Base-by-base conservation (phyloP, 2,113 vertebrate genomes). In the Lasiurus cinereus region DNA sequence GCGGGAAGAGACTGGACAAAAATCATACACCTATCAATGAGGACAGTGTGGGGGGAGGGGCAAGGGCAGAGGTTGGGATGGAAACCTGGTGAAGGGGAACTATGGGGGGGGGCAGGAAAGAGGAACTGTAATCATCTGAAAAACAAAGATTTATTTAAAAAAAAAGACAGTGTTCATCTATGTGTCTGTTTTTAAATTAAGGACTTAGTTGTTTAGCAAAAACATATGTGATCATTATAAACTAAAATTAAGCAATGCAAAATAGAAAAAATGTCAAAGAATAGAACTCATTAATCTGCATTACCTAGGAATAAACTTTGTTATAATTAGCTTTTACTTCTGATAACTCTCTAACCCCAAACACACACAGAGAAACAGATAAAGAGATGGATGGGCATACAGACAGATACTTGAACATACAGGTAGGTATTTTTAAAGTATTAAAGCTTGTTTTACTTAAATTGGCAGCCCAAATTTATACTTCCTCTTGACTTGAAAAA, bases 181-280 rank as follows among this genome's bases (percentile, higher is more conserved):
- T 50, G 22, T 79, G 72, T n/a, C 36, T 56, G 18, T 62, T 66
- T 62, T 83, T 56, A 83, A 87, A 43, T 29, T 48, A 72, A 33
- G 22, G 13, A 73, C 19, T 93, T 90, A 19, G 59, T 54, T 70
- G n/a, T 39, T 43, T 74, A 54, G 13, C 27, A 31, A 8, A 18
- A 16, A 52, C 52, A 29, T 27, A 66, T 21, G 50, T 66, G 50
- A 31, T 94, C 56, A 36, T 83, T 52, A 79, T 33, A 90, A 90
- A 76, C 92, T 64, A 86, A 93, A 96, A 78, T 54, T 83, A 90
- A 83, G 29, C 74, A 78, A 76, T 56, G 16, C 31, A 59, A 90
- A 79, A 79, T 56, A 86, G 33, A 88, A 83, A 39, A 94, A 88
- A 96, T 33, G 5, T 56, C 29, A 84, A 48, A 93, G 54, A 83